These are phyloP conservation scores for Pogonomyrmex barbatus DNA, from an alignment of 1,140 invertebrate species.

Conservation along the genomic window DNA sequence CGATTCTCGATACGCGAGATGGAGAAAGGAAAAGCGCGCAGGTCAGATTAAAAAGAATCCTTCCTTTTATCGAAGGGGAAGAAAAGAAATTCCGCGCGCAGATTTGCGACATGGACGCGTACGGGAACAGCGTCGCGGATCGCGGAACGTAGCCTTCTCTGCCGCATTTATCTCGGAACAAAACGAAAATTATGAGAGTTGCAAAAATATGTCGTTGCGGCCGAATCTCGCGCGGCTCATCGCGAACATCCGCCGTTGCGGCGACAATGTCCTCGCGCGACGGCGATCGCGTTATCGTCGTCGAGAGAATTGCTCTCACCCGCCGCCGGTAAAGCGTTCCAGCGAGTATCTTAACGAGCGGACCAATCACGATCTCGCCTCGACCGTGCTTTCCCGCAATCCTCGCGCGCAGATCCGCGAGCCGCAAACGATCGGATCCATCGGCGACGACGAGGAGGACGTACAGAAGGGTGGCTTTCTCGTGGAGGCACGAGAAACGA, in stretches of 20 bases:
- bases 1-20: too few relatives aligned
- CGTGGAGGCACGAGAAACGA: background rate
- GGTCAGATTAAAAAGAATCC: too few relatives aligned
- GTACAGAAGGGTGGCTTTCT: constrained; percentile 24
- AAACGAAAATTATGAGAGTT: background rate
- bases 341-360: background rate
- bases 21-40: too few relatives aligned
- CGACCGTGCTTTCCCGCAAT: constrained; percentile 34
- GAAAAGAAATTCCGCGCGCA: too few relatives aligned
- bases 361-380: background rate
- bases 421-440: background rate
- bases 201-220: background rate
- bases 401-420: constrained; percentile 2
- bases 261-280: background rate
- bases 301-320: background rate
- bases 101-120: too few relatives aligned
- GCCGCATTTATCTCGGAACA: too few relatives aligned
- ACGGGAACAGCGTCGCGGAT: too few relatives aligned
- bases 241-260: background rate
- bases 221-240: background rate
- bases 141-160: too few relatives aligned
- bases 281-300: background rate
- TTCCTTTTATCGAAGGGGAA: too few relatives aligned
- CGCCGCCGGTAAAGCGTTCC: background rate
- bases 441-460: background rate